A percentile compares a stretch with the other conserved stretches of the same genome.
These are phyloP conservation scores for Myotis planiceps DNA, from an alignment of 2,797 vertebrate genomes.

Conservation along the genomic window DNA sequence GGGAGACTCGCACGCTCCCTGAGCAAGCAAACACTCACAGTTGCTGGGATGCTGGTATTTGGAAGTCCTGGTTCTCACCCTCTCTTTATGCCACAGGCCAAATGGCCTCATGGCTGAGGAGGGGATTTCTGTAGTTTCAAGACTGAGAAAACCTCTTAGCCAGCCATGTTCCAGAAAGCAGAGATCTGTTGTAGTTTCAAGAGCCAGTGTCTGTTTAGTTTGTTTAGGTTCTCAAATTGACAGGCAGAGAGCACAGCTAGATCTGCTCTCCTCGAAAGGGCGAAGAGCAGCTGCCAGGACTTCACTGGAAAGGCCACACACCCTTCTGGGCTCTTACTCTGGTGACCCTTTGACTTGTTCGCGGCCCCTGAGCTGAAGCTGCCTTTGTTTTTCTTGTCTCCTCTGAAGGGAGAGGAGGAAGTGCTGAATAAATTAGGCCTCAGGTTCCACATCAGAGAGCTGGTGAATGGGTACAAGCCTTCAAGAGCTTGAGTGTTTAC, in stretches of 20 bases:
- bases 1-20: background rate
- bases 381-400: background rate
- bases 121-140: background rate
- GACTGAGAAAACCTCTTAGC: background rate
- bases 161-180: background rate
- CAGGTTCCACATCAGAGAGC: background rate
- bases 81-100: background rate
- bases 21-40: background rate
- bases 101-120: background rate
- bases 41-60: background rate
- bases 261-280: background rate
- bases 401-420: background rate
- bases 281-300: background rate
- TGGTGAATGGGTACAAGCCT: background rate
- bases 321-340: background rate
- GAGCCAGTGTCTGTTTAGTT: conserved; percentile 2
- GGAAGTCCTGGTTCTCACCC: background rate
- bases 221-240: conserved; percentile 6
- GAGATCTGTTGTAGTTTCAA: background rate
- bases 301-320: background rate
- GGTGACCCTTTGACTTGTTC: background rate
- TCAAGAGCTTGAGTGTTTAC: background rate
- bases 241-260: background rate
- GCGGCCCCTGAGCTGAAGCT: background rate
- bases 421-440: background rate